Conservation (phyloP, 2,113 vertebrate genomes). For the Nematolebias whitei region DNA sequence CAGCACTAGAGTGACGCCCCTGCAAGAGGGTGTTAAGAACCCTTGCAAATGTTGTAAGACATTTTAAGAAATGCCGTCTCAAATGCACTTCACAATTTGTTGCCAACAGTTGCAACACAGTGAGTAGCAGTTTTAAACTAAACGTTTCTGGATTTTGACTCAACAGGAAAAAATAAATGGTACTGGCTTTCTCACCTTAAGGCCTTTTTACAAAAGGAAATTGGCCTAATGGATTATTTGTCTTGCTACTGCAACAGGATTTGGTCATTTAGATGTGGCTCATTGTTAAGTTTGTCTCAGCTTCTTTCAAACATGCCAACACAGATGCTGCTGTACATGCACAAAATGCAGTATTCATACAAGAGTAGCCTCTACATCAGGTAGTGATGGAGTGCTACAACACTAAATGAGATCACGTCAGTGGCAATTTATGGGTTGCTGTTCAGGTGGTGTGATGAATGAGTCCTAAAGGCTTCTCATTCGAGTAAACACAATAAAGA, state of each 20-base stretch:
- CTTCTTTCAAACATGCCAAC: background rate
- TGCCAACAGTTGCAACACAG: background rate
- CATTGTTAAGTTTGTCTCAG: background rate
- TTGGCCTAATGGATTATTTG: background rate
- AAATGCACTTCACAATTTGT: no score
- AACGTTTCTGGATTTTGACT: no score
- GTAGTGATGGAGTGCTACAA: background rate
- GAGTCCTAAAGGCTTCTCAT: background rate
- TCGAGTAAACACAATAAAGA: background rate
- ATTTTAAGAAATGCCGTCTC: no score
- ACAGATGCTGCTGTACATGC: background rate
- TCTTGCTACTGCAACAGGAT: background rate
- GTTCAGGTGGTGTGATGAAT: background rate
- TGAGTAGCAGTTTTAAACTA: no score
- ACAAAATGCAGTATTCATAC: background rate
- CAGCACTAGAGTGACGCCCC: no score
- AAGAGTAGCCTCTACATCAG: background rate
- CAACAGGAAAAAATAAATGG: background rate
- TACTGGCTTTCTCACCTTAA: background rate
- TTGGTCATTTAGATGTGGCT: background rate
- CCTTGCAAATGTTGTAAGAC: no score
- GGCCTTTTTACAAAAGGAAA: background rate
- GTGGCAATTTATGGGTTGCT: background rate
- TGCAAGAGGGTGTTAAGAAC: no score
- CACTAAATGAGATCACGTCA: background rate